These are phyloP conservation scores for Oncorhynchus gorbuscha DNA, from an alignment of 2,113 vertebrate species.

Conservation along the genomic window DNA sequence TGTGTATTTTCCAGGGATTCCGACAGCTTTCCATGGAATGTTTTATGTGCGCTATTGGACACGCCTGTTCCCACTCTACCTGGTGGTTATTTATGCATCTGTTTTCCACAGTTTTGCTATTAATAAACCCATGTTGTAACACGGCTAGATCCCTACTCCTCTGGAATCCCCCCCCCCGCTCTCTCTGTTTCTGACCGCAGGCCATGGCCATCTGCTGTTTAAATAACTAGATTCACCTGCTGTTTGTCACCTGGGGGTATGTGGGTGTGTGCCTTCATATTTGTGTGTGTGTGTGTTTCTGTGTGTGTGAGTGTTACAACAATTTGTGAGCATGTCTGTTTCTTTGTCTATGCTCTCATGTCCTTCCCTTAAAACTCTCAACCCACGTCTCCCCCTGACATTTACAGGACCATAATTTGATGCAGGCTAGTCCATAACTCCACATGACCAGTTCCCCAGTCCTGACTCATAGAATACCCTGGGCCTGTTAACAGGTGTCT, in stretches of 20 bases:
- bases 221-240: conserved; percentile 8
- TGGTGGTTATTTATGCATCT: conserved; percentile 35
- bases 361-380: background rate
- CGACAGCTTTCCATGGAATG: conserved; percentile 26
- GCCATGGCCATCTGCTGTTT: conserved; percentile 15
- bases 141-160: background rate
- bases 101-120: conserved; percentile 7
- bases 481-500: conserved; percentile 9
- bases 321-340: background rate
- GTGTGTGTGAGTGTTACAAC: background rate
- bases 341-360: background rate
- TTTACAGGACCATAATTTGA: background rate
- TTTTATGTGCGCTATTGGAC: conserved; percentile 22
- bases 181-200: background rate
- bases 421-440: background rate
- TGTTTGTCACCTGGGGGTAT: background rate
- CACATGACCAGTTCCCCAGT: background rate
- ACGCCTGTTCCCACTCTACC: conserved; percentile 30
- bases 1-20: conserved; percentile 17
- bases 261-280: conserved; percentile 13
- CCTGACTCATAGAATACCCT: conserved; percentile 1
- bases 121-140: conserved; percentile 20
- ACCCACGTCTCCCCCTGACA: background rate
- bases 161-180: background rate
- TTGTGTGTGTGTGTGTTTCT: background rate